A percentile compares a stretch with the other conserved stretches of the same genome.
These are phyloP conservation scores for Agrochola circellaris DNA, from an alignment of 2,888 invertebrate genomes.

Conservation along the genomic window DNA sequence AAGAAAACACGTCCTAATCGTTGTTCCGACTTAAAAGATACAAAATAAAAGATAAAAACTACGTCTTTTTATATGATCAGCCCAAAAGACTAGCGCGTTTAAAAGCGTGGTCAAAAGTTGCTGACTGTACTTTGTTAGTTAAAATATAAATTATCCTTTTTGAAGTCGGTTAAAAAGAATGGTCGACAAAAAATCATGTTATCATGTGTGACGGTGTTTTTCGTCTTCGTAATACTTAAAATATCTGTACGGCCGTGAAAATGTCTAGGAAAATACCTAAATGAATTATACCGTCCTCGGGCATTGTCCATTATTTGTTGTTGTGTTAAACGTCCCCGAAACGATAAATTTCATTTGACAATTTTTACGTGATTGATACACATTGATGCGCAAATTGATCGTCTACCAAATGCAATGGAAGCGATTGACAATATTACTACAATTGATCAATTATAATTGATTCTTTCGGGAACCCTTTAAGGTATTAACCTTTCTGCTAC, in stretches of 20 bases:
- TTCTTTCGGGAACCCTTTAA: too few species aligned
- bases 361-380: too few species aligned
- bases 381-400: too few species aligned
- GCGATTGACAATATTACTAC: too few species aligned
- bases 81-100: conserved; percentile 63
- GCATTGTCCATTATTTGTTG: neutral
- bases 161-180: neutral
- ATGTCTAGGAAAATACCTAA: neutral
- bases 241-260: neutral
- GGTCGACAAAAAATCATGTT: neutral
- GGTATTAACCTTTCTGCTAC: neutral
- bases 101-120: conserved; percentile 59
- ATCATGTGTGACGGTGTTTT: neutral
- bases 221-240: neutral
- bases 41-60: conserved; percentile 50
- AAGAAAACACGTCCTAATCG: conserved; percentile 60
- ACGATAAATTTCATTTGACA: too few species aligned
- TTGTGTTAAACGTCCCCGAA: neutral
- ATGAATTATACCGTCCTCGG: neutral
- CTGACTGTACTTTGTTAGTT: neutral
- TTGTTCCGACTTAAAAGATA: conserved; percentile 62
- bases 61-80: conserved; percentile 66
- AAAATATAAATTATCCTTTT: neutral
- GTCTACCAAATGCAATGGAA: too few species aligned
- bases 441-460: too few species aligned